Evolutionary conservation across 2,797 vertebrate genomes (phyloP).

Genomic region (Ibycter americanus): DNA sequence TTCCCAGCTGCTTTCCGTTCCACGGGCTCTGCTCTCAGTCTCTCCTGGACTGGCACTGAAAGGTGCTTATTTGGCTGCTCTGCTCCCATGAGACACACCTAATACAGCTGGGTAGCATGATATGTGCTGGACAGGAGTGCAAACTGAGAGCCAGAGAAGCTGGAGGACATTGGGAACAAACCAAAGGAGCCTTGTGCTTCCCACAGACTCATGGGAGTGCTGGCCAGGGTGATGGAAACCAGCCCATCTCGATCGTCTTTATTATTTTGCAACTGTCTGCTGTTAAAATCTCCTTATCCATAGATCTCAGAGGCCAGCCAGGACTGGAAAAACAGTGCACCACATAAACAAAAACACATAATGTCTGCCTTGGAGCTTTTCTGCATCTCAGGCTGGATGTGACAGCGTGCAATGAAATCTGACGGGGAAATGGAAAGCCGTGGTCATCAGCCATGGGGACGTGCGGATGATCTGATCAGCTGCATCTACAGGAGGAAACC

Average conservation of each 20-base stretch:
- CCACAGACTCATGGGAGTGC: neutral
- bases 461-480: neutral
- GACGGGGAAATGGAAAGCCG: accelerated
- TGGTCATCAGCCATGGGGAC: neutral
- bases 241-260: neutral
- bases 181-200: neutral
- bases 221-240: neutral
- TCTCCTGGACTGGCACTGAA: accelerated
- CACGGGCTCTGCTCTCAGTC: accelerated
- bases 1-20: neutral
- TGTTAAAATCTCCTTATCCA: neutral
- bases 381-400: neutral
- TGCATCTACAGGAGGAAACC: neutral
- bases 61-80: neutral
- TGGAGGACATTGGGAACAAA: neutral
- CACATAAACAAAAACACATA: neutral
- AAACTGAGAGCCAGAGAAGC: neutral
- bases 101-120: accelerated
- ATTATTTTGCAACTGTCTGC: neutral
- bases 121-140: neutral
- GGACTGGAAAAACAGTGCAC: neutral
- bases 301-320: neutral
- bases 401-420: neutral
- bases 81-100: neutral
- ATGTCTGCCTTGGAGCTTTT: neutral